phyloP scores from a whole-genome alignment of 2,113 vertebrate species.

The Peucedramus taeniatus region DNA sequence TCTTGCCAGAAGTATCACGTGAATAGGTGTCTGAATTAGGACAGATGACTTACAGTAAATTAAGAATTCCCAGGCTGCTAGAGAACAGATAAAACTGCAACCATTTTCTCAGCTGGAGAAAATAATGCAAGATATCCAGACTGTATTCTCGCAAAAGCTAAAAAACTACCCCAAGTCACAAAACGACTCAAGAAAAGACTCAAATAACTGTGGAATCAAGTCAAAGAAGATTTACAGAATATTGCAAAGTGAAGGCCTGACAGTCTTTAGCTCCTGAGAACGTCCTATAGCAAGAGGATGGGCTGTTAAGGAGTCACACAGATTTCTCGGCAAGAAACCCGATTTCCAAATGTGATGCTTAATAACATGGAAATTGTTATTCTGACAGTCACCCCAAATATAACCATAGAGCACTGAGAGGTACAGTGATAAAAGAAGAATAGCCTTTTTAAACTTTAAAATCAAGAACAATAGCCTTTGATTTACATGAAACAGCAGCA shows the following conservation, averaged over 20 bases:
- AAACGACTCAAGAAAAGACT: background rate
- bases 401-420: background rate
- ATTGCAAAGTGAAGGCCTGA: background rate
- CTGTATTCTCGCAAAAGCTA: background rate
- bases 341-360: background rate
- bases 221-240: background rate
- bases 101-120: background rate
- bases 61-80: background rate
- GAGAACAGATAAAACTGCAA: background rate
- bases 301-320: background rate
- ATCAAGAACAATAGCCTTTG: background rate
- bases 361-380: background rate
- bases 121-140: background rate
- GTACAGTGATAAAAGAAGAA: background rate
- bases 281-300: background rate
- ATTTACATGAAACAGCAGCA: background rate
- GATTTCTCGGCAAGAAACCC: background rate
- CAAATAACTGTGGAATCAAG: background rate
- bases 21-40: background rate
- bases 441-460: background rate
- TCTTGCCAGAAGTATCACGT: background rate
- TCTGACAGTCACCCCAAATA: background rate
- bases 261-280: background rate
- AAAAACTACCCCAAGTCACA: background rate
- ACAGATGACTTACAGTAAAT: background rate